Base-by-base conservation (phyloP, 2,888 invertebrate species). In the Sphinx pinastri region DNA sequence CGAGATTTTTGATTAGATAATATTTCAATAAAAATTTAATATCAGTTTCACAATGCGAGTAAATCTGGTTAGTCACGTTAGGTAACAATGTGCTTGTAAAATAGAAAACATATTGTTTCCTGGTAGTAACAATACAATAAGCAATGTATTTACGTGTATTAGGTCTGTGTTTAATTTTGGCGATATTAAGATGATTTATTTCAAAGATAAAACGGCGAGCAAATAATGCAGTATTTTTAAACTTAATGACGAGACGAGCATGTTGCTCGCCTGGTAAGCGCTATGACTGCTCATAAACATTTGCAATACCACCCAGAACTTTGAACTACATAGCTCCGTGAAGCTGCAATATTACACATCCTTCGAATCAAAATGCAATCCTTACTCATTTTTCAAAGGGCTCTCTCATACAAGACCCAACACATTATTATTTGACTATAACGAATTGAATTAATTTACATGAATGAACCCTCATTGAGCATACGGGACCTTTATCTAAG, bases 11-110 rank as follows among this genome's bases (percentile, higher is more conserved):
- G 63, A 49, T 63, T 63, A 49, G 49, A 49, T 63, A 49, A 47
- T 49, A 19, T 60, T 49, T 31, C 63, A 63, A 63, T 49, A 63
- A 31, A 59, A 59, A 59, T 59, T 14, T 59, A 49, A 63, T 63
- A 49, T 63, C 47, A 13, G 49, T 63, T 63, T 19, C 63, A 63
- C 47, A 60, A 47, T 12, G 19, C 25, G 49, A 49, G 49, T 16
- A 47, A 63, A 60, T 60, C 16, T 63, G 47, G 47, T 49, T 49
- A 12, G 63, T 49, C 49, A 63, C 49, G 63, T 63, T 63, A 63
- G 49, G 63, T 13, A 63, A 60, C 60, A 16, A 63, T 49, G 19
- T 16, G 49, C 8, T 63, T 12, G n/a, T 47, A 47, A 16, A 63
- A 12, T 55, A 55, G 19, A 19, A 25, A 57, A 49, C 19, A 49